These are phyloP conservation scores for Myotis lucifugus DNA, from an alignment of 2,113 vertebrate species.

Conservation along the genomic window DNA sequence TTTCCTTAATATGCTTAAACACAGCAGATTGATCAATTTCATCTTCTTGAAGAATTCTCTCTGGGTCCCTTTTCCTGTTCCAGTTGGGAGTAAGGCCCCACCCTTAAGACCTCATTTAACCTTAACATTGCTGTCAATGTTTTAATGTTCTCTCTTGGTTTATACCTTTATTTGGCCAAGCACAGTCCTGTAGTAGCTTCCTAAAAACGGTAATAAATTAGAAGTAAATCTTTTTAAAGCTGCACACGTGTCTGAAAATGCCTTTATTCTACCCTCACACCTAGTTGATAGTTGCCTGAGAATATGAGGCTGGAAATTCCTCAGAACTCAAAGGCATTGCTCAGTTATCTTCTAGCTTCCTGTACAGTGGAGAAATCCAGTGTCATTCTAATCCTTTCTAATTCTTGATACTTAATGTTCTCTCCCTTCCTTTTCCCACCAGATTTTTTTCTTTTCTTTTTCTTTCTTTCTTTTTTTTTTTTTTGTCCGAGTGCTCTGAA, in stretches of 20 bases:
- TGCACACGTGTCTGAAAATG: background rate
- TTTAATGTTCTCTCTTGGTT: background rate
- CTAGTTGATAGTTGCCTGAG: background rate
- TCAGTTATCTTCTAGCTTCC: background rate
- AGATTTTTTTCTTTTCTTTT: background rate
- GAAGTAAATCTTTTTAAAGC: background rate
- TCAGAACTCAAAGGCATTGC: background rate
- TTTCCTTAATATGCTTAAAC: background rate
- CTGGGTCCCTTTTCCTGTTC: background rate
- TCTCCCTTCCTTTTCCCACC: too few species aligned
- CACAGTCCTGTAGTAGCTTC: background rate
- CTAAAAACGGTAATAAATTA: background rate
- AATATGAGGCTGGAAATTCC: background rate
- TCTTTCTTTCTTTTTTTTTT: background rate
- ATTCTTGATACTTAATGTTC: background rate
- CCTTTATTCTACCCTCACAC: background rate
- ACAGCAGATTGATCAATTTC: background rate
- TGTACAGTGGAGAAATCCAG: background rate
- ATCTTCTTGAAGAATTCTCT: background rate
- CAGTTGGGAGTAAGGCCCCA: background rate
- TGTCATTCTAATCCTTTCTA: background rate
- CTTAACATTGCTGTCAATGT: background rate
- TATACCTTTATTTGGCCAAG: background rate
- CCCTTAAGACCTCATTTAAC: too few species aligned
- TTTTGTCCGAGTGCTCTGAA: background rate